A percentile compares a stretch with the other conserved stretches of the same genome.
phyloP scores from a whole-genome alignment of 2,888 invertebrate genomes.

The Prosapia bicincta region DNA sequence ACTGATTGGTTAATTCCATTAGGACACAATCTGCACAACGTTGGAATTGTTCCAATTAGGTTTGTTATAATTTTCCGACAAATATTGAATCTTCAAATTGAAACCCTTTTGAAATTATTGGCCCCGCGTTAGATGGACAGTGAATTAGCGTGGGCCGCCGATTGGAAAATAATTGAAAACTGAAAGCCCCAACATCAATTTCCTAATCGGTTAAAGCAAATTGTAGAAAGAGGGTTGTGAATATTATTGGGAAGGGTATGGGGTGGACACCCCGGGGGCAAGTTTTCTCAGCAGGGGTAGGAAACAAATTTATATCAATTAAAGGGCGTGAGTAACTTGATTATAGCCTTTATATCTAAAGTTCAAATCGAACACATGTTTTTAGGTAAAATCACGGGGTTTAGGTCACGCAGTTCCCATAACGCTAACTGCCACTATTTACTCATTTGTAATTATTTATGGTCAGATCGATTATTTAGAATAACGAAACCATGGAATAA shows the following conservation, averaged over 20 bases:
- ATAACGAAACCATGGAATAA: too few species aligned
- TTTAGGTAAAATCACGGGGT: too few species aligned
- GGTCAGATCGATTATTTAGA: too few species aligned
- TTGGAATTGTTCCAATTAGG: neutral
- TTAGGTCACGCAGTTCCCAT: too few species aligned
- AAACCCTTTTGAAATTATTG: neutral
- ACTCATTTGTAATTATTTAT: too few species aligned
- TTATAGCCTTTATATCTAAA: too few species aligned
- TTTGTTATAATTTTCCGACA: neutral
- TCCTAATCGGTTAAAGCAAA: neutral
- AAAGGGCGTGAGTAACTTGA: neutral
- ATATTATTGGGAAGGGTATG: neutral
- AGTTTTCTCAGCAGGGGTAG: neutral
- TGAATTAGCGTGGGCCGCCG: neutral
- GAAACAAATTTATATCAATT: neutral
- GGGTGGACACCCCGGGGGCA: neutral
- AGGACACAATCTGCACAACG: neutral
- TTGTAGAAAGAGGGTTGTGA: neutral
- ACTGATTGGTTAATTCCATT: too few species aligned
- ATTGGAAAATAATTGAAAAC: conserved; percentile 2
- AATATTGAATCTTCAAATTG: conserved; percentile 2
- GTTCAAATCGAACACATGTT: too few species aligned
- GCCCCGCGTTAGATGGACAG: neutral
- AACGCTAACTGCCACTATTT: too few species aligned
- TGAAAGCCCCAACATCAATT: neutral